These are phyloP conservation scores for Salminus brasiliensis DNA, from an alignment of 2,113 vertebrate genomes.

Conservation along the genomic window DNA sequence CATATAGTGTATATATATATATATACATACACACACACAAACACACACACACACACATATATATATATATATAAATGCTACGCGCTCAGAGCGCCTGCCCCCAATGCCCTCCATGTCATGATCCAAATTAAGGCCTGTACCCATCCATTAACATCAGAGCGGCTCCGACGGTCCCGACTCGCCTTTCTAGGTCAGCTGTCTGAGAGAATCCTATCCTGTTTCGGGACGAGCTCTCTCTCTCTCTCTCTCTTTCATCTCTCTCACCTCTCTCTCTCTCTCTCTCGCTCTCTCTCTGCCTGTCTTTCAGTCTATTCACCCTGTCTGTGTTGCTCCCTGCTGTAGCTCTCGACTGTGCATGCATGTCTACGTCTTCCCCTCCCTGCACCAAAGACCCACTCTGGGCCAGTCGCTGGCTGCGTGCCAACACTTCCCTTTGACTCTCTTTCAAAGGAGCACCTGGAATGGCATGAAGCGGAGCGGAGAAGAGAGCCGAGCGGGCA, in stretches of 20 bases:
- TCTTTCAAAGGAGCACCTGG: conserved; percentile 70
- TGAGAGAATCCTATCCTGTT: conserved; percentile 17
- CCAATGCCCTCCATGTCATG: conserved; percentile 32
- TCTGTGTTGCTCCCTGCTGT: neutral
- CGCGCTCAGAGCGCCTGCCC: neutral
- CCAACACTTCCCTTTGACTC: conserved; percentile 51
- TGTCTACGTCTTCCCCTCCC: conserved; percentile 41
- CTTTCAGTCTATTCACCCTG: neutral
- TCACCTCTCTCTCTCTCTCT: conserved; percentile 9
- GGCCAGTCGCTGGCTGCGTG: conserved; percentile 30
- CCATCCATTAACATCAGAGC: conserved; percentile 51
- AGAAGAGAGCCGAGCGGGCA: conserved; percentile 49
- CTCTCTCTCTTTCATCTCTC: conserved; percentile 16
- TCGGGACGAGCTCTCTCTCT: conserved; percentile 3
- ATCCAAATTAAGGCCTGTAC: conserved; percentile 58
- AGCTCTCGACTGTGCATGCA: neutral
- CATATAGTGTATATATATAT: too few species aligned
- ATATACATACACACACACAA: neutral
- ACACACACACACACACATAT: conserved; percentile 11
- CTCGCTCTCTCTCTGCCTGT: neutral
- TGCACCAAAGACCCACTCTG: conserved; percentile 38
- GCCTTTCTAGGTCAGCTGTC: conserved; percentile 46
- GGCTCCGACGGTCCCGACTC: conserved; percentile 13
- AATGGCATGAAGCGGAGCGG: conserved; percentile 64
- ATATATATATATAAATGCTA: too few species aligned